Base-by-base conservation (phyloP, 2,888 invertebrate genomes). In the Alviniconcha strummeri region DNA sequence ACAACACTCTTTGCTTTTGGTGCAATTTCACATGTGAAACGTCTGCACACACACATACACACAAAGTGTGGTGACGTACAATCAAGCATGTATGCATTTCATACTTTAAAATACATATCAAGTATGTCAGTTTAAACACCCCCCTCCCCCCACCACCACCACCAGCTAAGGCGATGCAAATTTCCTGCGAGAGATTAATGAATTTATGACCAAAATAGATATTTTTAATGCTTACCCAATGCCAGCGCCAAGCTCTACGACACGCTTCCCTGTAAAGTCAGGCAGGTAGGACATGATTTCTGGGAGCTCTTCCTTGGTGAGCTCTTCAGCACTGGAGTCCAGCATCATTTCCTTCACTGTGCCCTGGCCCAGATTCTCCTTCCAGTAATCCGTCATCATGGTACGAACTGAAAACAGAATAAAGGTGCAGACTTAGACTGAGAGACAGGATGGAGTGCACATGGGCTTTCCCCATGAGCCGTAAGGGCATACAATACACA, bases 171-270 rank as follows among this genome's bases (percentile, higher is more conserved):
- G 36, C 36, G 36, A 36, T 36, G 36, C 36, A 36, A 36, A 36
- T 36, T 36, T 36, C 36, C 36, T 36, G 36, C 36, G 3, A 36
- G 36, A 36, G 36, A 36, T 36, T 36, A 36, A 36, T 36, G 36
- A 36, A 36, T 0, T 36, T 1, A 36, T 36, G 3, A 36, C 36
- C 36, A 36, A 36, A 36, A 36, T 36, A 36, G 0, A 36, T 36
- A 36, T 36, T 36, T 36, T 36, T 36, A 36, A 36, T 36, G 36
- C 36, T 36, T 88, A 95, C 95, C 95, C 95, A 80, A 95, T 95
- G 84, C 95, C 95, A 67, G 95, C 94, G 19, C 95, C 95, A 54
- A 95, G 92, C 90, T 95, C 95, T 9, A 95, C 91, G 8, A 95
- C 93, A 72, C 92, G 90, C 89, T 94, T 94, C 64, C 92, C 93